phyloP scores from a whole-genome alignment of 2,888 invertebrate species.

The Temnothorax rugatulus region DNA sequence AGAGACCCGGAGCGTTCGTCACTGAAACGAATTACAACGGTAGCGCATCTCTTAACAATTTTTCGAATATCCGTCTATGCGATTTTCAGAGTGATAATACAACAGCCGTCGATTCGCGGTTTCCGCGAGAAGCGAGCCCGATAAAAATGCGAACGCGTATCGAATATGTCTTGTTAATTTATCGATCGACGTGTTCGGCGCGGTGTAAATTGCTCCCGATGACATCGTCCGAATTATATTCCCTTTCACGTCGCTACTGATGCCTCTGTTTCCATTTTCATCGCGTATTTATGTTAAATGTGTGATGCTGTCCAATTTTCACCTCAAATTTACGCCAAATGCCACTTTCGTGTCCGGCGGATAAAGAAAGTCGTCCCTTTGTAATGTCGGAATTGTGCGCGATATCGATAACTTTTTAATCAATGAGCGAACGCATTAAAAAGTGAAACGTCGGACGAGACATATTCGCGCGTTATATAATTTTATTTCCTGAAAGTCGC shows the following conservation, averaged over 20 bases:
- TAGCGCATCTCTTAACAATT: conserved; percentile 42
- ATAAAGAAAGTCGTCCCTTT: background rate
- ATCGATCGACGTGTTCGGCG: conserved; percentile 69
- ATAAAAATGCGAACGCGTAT: conserved; percentile 47
- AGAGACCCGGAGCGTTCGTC: conserved; percentile 20
- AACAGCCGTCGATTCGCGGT: conserved; percentile 56
- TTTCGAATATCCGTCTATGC: conserved; percentile 49
- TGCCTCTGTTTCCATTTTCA: conserved; percentile 26
- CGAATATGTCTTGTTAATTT: conserved; percentile 71
- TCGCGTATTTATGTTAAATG: conserved; percentile 34
- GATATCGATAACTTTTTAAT: conserved; percentile 6
- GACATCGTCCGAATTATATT: conserved; percentile 58
- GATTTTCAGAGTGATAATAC: conserved; percentile 47
- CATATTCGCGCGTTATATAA: background rate
- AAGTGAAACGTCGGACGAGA: background rate
- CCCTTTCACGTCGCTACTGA: conserved; percentile 23
- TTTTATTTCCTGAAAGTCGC: conserved; percentile 1
- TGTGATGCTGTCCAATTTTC: conserved; percentile 14
- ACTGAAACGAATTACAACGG: conserved; percentile 42
- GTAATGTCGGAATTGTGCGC: background rate
- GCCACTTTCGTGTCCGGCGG: background rate
- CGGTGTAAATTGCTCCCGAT: conserved; percentile 64
- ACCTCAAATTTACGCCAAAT: conserved; percentile 24
- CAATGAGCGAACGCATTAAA: background rate
- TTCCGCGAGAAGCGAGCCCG: conserved; percentile 22